Conservation (phyloP, 2,797 vertebrate species). For the Neopelma chrysocephalum region DNA sequence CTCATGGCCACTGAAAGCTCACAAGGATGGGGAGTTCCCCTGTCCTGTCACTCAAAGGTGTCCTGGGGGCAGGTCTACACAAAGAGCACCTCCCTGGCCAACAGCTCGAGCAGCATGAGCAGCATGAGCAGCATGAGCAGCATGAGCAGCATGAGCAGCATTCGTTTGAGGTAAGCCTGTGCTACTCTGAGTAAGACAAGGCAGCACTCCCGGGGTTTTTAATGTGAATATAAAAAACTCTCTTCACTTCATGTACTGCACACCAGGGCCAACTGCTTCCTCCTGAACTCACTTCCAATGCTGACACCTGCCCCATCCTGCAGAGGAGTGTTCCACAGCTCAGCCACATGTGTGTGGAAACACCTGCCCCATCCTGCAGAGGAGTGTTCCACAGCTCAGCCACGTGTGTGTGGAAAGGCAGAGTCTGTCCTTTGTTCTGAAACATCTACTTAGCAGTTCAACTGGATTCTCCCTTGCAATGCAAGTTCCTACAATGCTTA, state of each 20-base stretch:
- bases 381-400: neutral
- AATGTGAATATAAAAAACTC: neutral
- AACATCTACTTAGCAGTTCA: neutral
- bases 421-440: neutral
- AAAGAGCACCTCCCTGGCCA: neutral
- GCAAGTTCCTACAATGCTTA: neutral
- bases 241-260: neutral
- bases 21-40: neutral
- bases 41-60: neutral
- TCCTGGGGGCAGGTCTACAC: neutral
- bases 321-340: neutral
- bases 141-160: neutral
- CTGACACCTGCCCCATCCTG: neutral
- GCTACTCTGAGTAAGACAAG: neutral
- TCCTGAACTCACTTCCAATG: neutral
- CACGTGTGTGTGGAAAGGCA: fast-evolving
- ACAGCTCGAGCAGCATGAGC: neutral
- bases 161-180: neutral
- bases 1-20: neutral
- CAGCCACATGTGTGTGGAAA: fast-evolving
- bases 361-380: neutral
- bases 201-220: neutral
- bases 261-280: neutral
- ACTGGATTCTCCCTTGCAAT: neutral
- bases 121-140: neutral